Base-by-base conservation (phyloP, 2,113 vertebrate species). In the Clinocottus analis region DNA sequence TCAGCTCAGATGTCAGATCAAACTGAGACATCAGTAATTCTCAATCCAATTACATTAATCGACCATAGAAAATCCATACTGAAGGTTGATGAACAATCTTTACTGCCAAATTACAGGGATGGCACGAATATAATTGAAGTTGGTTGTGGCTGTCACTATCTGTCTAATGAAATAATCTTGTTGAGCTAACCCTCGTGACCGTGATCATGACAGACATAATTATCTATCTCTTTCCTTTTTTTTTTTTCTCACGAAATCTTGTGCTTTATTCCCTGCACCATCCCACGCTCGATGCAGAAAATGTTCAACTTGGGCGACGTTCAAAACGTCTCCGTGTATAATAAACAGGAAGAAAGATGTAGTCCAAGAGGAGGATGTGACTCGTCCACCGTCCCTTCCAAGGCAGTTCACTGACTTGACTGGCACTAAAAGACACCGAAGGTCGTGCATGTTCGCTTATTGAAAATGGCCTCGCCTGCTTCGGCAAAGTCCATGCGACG, bases 51-150 rank as follows among this genome's bases (percentile, higher is more conserved):
- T 93, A 91, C 76, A 85, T 80, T 88, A 88, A 93, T 87, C 89
- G 79, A 87, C 90, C 93, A 87, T 80, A 89, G 90, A 90, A 93
- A 92, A 90, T 92, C 90, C 80, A 86, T 78, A 87, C 72, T 88
- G 88, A 89, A 77, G 86, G 83, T 85, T 94, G 92, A 94, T 92
- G 91, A 94, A 92, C 89, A 93, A 93, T 92, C 91, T 83, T 86
- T 91, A 85, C 72, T 75, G 89, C 78, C 77, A 89, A 92, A 92
- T 93, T 92, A 93, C 56, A 87, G 76, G 77, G 72, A 79, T 71
- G 25, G 65, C 65, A 45, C 41, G 8, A 85, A 79, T 83, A 75
- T 89, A 90, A 91, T 90, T 91, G 87, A 87, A 89, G 90, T 64
- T 85, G 88, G 85, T 77, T 82, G 88, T 86, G 89, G 87, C 86